Conservation (phyloP, 2,888 invertebrate species). For the Hedya salicella region DNA sequence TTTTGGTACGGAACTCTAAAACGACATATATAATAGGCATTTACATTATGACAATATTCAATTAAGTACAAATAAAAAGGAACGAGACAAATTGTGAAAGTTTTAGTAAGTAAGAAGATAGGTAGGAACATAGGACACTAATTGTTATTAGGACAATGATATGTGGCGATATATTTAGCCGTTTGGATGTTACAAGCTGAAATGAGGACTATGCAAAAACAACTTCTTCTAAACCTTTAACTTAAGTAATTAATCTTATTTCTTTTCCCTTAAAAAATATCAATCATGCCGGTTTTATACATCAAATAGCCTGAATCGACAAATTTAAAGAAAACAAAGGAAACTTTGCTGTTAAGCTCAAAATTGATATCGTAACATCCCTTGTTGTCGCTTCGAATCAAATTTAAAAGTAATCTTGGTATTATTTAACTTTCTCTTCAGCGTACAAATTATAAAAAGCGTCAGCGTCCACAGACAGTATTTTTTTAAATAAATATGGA, state of each 20-base stretch:
- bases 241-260: constrained; percentile 5
- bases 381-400: constrained; percentile 35
- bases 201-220: no score
- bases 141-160: no score
- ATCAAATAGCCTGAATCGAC: constrained; percentile 16
- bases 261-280: constrained; percentile 1
- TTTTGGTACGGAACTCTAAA: no score
- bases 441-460: constrained; percentile 22
- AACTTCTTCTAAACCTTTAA: not conserved
- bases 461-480: constrained; percentile 18
- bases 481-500: constrained; percentile 35
- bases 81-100: no score
- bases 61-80: no score
- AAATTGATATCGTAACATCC: constrained; percentile 38
- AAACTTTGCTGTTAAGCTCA: constrained; percentile 28
- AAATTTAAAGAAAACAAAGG: constrained; percentile 26
- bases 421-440: constrained; percentile 39
- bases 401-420: constrained; percentile 43
- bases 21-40: no score
- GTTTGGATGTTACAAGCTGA: no score
- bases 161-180: no score
- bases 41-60: no score
- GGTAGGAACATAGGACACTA: no score
- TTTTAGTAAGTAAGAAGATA: no score
- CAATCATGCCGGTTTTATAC: constrained; percentile 11